Conservation (phyloP, 2,113 vertebrate genomes). For the Atlantisia rogersi region DNA sequence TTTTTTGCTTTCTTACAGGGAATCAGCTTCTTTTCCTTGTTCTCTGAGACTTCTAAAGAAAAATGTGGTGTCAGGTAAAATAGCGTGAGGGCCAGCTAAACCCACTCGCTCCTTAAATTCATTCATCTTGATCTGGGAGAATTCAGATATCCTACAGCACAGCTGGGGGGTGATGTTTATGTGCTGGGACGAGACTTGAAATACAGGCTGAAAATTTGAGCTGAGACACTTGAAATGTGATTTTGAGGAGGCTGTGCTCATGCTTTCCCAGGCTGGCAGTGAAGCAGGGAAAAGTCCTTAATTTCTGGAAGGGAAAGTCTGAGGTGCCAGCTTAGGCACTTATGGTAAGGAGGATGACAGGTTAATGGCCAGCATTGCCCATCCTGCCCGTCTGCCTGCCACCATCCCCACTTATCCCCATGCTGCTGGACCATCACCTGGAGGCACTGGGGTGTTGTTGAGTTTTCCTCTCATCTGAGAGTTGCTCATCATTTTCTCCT, state of each 20-base stretch:
- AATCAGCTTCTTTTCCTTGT: not conserved
- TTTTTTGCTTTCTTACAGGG: not conserved
- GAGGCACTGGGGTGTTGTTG: not conserved
- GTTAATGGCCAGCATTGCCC: accelerated
- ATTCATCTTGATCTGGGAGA: not conserved
- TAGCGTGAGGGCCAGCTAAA: not conserved
- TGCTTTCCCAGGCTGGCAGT: not conserved
- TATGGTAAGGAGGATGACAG: no score
- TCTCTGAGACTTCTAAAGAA: not conserved
- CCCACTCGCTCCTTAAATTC: not conserved
- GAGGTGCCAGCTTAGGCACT: not conserved
- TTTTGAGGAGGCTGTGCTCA: accelerated
- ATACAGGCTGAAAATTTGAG: not conserved
- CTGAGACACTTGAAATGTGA: not conserved
- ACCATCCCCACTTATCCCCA: not conserved
- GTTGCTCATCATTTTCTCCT: not conserved
- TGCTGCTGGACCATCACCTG: not conserved
- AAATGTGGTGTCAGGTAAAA: not conserved
- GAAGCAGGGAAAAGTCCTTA: not conserved
- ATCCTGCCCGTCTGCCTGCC: not conserved
- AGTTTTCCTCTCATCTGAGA: not conserved
- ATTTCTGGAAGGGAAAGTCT: not conserved
- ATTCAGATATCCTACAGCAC: not conserved
- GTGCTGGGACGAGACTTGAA: not conserved
- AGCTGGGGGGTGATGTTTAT: not conserved